Conservation (phyloP, 2,888 invertebrate genomes). For the Calliphora vomitoria region DNA sequence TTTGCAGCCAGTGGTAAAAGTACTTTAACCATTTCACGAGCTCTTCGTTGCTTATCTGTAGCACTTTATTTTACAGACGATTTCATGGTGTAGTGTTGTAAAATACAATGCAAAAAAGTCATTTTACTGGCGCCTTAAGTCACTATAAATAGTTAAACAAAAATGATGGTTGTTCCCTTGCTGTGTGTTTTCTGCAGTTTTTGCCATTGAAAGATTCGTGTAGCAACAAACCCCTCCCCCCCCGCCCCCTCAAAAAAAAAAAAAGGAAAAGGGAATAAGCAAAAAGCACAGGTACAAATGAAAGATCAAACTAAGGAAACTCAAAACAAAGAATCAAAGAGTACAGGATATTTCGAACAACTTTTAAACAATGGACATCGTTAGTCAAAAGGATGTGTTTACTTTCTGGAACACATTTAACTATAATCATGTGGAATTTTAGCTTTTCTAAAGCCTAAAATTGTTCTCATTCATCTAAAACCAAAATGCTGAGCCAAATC, state of each 20-base stretch:
- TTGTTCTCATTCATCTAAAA: no score
- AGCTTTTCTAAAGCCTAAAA: no score
- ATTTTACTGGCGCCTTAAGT: slow-evolving; percentile 50
- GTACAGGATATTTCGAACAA: not conserved
- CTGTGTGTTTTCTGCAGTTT: not conserved
- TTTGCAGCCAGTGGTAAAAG: not conserved
- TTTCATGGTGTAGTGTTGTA: slow-evolving; percentile 43
- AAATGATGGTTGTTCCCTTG: slow-evolving; percentile 6
- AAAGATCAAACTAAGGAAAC: slow-evolving; percentile 1
- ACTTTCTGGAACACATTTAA: not conserved
- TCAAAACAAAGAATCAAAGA: not conserved
- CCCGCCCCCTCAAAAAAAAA: no score
- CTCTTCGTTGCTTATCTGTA: slow-evolving; percentile 43
- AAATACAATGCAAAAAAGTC: slow-evolving; percentile 33
- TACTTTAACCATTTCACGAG: slow-evolving; percentile 1
- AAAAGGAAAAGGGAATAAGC: not conserved
- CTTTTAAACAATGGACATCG: not conserved
- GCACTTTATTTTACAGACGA: slow-evolving; percentile 53
- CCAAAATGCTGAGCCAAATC: no score
- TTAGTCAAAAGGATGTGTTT: not conserved
- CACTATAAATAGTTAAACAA: slow-evolving; percentile 45
- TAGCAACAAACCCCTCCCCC: no score
- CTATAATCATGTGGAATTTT: not conserved
- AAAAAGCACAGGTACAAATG: slow-evolving; percentile 3
- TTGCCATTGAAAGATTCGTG: not conserved